Percentiles rank a stretch among this genome's conserved stretches.
Conservation (phyloP, 2,113 vertebrate species). For the Indri indri region DNA sequence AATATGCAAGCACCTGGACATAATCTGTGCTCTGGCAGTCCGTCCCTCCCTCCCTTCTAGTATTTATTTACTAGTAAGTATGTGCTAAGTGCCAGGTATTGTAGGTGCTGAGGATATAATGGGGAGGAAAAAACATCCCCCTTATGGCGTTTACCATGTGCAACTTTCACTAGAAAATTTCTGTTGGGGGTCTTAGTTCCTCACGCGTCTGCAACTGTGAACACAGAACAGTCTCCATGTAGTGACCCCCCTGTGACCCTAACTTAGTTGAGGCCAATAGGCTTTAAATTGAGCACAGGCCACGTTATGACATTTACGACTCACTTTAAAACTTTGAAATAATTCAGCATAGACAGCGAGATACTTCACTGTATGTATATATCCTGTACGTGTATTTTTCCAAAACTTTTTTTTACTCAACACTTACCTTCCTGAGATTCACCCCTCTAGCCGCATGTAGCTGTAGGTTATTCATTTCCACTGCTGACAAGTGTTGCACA, state of each 20-base stretch:
- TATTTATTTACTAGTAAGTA: not conserved
- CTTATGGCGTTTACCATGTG: no score
- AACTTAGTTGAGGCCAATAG: not conserved
- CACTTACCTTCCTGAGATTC: not conserved
- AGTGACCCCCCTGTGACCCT: not conserved
- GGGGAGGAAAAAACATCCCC: no score
- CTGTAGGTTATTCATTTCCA: not conserved
- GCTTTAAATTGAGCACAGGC: not conserved
- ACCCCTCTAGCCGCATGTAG: rapidly evolving
- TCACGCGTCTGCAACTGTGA: not conserved
- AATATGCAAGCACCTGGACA: rapidly evolving
- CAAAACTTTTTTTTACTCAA: not conserved
- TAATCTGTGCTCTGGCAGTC: rapidly evolving
- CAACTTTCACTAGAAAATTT: not conserved
- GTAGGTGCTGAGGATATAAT: not conserved
- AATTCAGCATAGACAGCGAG: no score
- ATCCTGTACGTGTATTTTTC: not conserved
- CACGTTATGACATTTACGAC: not conserved
- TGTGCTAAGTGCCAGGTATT: not conserved
- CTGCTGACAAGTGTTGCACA: not conserved
- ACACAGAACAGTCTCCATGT: not conserved
- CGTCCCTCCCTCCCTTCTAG: not conserved
- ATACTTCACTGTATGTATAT: not conserved
- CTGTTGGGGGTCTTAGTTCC: not conserved
- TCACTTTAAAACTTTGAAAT: not conserved